Base-by-base conservation (phyloP, 1,140 invertebrate species). In the Drosophila rhopaloa region DNA sequence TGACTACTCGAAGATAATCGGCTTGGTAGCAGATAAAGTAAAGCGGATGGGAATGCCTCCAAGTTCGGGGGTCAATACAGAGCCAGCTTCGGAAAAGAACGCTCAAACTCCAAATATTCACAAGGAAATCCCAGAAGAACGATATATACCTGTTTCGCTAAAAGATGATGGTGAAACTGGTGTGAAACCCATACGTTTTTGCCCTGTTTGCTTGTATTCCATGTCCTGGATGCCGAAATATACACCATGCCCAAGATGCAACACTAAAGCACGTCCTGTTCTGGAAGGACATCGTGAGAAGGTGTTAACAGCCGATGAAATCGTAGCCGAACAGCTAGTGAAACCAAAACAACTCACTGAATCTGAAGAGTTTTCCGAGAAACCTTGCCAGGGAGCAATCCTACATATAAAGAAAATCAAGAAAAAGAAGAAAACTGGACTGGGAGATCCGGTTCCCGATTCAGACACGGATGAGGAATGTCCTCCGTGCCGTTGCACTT, bases 171-270 rank as follows among this genome's bases (percentile, higher is more conserved):
- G 48, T 0, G 63, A 71, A 2, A 35, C 48, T 4, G 59, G 41
- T 13, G 53, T 84, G 1, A 74, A 79, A 7, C 66, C 80, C 2
- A 60, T 62, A 24, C 81, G 85, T 1, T 82, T 56, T 56, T 90
- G 85, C 16, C 85, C 85, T 2, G 14, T 90, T 10, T 90, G 85
- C 46, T 10, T 90, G 16, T 51, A 38, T 16, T 19, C 74, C 7
- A 79, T 90, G 75, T 90, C 85, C 0, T 90, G 85, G 85, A 29
- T 90, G 38, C 85, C 85, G 0, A 90, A 61, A n/a, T 76, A 57
- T n/a, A 58, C 55, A 1, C 8, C 41, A 1, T 90, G 85, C 14
- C 81, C 61, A 24, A 51, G 10, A 0, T 90, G 85, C 37, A 68
- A 82, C 0, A 37, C 67, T 5, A 76, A 66, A 9, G 38, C 86